Percentiles rank a stretch among this genome's conserved stretches.
phyloP scores from a whole-genome alignment of 2,113 vertebrate genomes.

The Myiagra hebetior region DNA sequence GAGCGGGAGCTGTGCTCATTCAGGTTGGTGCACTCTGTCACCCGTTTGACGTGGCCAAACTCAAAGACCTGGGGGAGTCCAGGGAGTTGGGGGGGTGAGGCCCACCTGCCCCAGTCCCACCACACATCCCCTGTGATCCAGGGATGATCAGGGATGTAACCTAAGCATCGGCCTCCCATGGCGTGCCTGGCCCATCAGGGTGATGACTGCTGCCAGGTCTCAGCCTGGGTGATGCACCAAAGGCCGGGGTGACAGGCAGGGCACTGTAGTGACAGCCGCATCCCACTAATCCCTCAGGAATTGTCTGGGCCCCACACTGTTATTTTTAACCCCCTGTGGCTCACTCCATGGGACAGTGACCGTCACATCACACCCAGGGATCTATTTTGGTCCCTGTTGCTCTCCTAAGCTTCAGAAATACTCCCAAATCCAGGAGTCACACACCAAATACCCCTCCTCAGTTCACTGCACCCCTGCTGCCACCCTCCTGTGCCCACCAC shows the following conservation, averaged over 20 bases:
- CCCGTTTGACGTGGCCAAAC: constrained; percentile 85
- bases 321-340: constrained; percentile 1
- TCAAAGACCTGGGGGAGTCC: constrained; percentile 82
- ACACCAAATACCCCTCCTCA: not conserved
- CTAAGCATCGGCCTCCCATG: fast-evolving
- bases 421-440: not conserved
- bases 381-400: not conserved
- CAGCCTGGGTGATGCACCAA: not conserved
- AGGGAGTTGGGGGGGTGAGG: not conserved
- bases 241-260: not conserved
- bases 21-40: constrained; percentile 90
- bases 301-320: not conserved
- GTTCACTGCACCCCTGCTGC: not conserved
- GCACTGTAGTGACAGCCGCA: not conserved
- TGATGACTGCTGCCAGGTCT: not conserved
- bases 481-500: fast-evolving
- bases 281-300: not conserved
- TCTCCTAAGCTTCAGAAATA: not conserved
- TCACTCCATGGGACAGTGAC: not conserved
- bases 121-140: not conserved
- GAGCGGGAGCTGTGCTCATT: constrained; percentile 96
- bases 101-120: not conserved
- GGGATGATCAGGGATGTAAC: not conserved
- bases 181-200: not conserved
- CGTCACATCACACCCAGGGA: not conserved